These are phyloP conservation scores for Epizoanthus scotinus DNA, from an alignment of 92 coral and sea anemone species.

Conservation along the genomic window DNA sequence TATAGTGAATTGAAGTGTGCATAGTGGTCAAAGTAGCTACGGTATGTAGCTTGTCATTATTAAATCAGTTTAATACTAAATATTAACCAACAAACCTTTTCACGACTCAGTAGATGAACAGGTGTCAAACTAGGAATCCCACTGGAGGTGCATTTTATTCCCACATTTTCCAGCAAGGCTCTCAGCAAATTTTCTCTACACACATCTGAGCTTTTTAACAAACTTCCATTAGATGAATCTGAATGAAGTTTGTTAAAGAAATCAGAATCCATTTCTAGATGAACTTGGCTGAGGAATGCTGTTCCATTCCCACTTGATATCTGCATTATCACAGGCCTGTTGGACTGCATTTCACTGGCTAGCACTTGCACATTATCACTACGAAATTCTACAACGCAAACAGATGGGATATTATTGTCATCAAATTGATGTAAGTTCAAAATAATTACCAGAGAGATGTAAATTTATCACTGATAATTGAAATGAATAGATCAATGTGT, in stretches of 20 bases:
- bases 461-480: too few relatives aligned
- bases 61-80: not conserved
- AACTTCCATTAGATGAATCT: conserved; percentile 20
- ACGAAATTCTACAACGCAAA: conserved; percentile 13
- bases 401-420: too few relatives aligned
- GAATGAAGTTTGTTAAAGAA: not conserved
- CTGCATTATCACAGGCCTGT: conserved; percentile 62
- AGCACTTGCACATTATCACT: conserved; percentile 38
- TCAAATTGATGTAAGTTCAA: too few relatives aligned
- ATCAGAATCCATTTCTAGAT: conserved; percentile 38
- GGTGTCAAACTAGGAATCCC: conserved; percentile 72
- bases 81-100: conserved; percentile 52
- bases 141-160: conserved; percentile 58
- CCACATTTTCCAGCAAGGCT: conserved; percentile 58
- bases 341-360: conserved; percentile 51
- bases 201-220: conserved; percentile 33
- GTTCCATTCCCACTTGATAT: conserved; percentile 58
- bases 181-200: conserved; percentile 44
- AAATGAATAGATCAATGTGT: too few relatives aligned
- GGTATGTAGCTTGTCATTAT: too few relatives aligned
- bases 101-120: conserved; percentile 63
- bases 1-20: too few relatives aligned
- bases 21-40: too few relatives aligned
- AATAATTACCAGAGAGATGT: too few relatives aligned
- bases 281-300: conserved; percentile 62